Base-by-base conservation (phyloP, 2,797 vertebrate genomes). In the Myotis daubentonii region DNA sequence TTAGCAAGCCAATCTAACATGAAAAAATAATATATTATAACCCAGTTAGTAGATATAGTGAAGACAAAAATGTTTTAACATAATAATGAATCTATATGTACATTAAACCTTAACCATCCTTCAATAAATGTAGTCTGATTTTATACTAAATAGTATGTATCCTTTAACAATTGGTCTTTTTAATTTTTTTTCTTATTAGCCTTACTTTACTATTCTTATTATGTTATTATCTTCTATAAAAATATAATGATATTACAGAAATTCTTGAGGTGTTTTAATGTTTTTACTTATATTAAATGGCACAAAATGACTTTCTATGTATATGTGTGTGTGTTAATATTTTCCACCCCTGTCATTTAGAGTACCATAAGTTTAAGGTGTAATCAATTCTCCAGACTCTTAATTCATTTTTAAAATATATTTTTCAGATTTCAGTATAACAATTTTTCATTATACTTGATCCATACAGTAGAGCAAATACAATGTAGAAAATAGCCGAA, bases 361-460 rank as follows among this genome's bases (percentile, higher is more conserved):
- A 38, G 36, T 33, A 75, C 22, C 13, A 6, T n/a, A 70, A 81
- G 17, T 53, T 53, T 28, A 55, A 87, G 10, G 47, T 71, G 20
- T 13, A 62, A 28, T 75, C 28, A 68, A 25, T 76, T 87, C 81
- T 75, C 60, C 8, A 70, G 33, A 22, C 22, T 36, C 30, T 68
- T 68, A 33, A 53, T 74, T 91, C 3, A 23, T 85, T 91, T 84
- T 22, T 71, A 71, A 82, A 51, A 78, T 25, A 10, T 25, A 47
- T 62, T 72, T 92, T 91, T 84, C 20, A 30, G 33, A 51, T 79
- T 53, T 3, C n/a, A 75, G 19, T 28, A 25, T 38, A 68, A 65
- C 76, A 6, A 49, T 68, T 84, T 83, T 96, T 84, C 33, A 22
- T 90, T 72, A 19, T 22, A 66, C 3, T 72, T 94, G 78, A 82